Evolutionary conservation across 2,797 vertebrate species (phyloP).

Genomic region (Acipenser transmontanus): DNA sequence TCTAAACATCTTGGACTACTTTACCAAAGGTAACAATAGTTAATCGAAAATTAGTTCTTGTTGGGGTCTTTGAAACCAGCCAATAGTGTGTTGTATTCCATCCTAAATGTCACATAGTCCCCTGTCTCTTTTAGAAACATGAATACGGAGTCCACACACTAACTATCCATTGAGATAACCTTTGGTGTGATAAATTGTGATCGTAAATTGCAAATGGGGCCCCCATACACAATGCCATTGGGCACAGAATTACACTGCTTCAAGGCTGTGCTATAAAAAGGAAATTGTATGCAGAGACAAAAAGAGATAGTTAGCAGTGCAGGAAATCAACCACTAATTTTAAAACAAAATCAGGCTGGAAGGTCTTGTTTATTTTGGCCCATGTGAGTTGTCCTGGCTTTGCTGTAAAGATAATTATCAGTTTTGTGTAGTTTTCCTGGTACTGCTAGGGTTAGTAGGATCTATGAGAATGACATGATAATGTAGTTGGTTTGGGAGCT

Average conservation of each 20-base stretch:
- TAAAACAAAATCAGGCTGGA: background rate
- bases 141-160: too few species aligned
- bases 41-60: too few species aligned
- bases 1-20: too few species aligned
- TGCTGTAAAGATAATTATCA: background rate
- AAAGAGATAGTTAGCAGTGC: background rate
- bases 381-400: background rate
- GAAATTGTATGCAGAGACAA: background rate
- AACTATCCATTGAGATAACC: too few species aligned
- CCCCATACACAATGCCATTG: background rate
- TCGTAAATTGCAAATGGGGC: background rate
- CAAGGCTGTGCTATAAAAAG: background rate
- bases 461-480: background rate
- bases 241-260: background rate
- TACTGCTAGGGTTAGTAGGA: background rate
- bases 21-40: too few species aligned
- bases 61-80: too few species aligned
- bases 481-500: background rate
- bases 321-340: constrained; percentile 6
- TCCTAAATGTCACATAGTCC: too few species aligned
- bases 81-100: too few species aligned
- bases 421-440: background rate
- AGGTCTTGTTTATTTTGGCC: constrained; percentile 7
- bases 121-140: too few species aligned
- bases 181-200: background rate